Percentiles rank a stretch among this genome's conserved stretches.
Evolutionary conservation across 1,140 invertebrate species (phyloP).

Genomic region (Gerris buenoi): DNA sequence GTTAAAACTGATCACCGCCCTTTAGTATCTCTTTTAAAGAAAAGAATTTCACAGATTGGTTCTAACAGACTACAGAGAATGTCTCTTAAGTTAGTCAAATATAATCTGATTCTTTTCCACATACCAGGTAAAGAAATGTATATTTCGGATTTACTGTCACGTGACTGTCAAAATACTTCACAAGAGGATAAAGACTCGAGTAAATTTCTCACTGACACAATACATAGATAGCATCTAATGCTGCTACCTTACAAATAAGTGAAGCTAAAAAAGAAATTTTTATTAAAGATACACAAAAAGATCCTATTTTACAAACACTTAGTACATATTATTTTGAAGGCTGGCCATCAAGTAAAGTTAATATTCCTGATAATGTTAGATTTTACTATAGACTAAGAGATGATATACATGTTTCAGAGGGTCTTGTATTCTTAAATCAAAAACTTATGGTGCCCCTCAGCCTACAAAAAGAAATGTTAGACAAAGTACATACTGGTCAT

Average conservation of each 20-base stretch:
- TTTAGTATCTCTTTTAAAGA: neutral
- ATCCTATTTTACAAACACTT: neutral
- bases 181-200: neutral
- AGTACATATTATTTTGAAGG: neutral
- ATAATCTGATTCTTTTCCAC: neutral
- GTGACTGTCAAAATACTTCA: neutral
- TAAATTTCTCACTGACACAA: neutral
- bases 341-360: neutral
- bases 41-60: neutral
- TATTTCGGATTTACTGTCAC: neutral
- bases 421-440: neutral
- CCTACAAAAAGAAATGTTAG: conserved; percentile 4
- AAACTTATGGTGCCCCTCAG: neutral
- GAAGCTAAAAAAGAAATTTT: neutral
- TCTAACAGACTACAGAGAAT: neutral
- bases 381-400: conserved; percentile 1
- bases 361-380: neutral
- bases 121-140: neutral
- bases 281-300: neutral
- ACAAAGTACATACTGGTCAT: conserved; percentile 4
- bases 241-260: neutral
- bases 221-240: neutral
- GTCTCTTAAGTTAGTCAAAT: neutral
- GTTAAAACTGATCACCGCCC: neutral
- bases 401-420: neutral